Percentiles rank a stretch among this genome's conserved stretches.
These are phyloP conservation scores for Drosophila littoralis DNA, from an alignment of 1,140 invertebrate species.

Conservation along the genomic window DNA sequence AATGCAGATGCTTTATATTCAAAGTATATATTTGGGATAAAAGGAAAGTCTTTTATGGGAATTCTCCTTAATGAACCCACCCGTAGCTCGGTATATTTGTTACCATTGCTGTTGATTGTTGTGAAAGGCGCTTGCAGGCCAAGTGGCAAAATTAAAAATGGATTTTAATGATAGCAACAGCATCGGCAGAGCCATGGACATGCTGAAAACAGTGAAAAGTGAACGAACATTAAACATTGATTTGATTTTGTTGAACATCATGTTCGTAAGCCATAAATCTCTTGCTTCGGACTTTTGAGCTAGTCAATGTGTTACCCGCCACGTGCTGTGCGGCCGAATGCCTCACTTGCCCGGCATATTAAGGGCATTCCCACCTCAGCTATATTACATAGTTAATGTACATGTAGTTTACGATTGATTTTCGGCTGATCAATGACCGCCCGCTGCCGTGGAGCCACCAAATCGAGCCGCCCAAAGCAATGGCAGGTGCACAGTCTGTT, in stretches of 20 bases:
- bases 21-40: neutral
- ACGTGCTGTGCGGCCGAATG: conserved; percentile 50
- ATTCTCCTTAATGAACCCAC: conserved; percentile 27
- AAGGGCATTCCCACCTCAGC: conserved; percentile 29
- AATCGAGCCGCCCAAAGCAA: neutral
- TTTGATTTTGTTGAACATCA: conserved; percentile 39
- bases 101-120: neutral
- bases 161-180: conserved; percentile 67
- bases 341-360: conserved; percentile 45
- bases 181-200: conserved; percentile 12
- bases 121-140: conserved; percentile 33
- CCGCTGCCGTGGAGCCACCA: conserved; percentile 11
- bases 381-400: conserved; percentile 23
- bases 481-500: conserved; percentile 11
- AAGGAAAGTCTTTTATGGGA: neutral
- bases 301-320: conserved; percentile 49
- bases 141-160: conserved; percentile 53
- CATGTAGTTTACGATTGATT: conserved; percentile 26
- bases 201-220: conserved; percentile 20
- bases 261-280: conserved; percentile 74
- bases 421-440: conserved; percentile 45
- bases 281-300: conserved; percentile 45
- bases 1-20: no score
- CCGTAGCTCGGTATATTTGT: neutral
- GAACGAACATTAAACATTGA: conserved; percentile 22